A percentile compares a stretch with the other conserved stretches of the same genome.
phyloP scores from a whole-genome alignment of 2,797 vertebrate genomes.

The Parotocinclus haroldoi region DNA sequence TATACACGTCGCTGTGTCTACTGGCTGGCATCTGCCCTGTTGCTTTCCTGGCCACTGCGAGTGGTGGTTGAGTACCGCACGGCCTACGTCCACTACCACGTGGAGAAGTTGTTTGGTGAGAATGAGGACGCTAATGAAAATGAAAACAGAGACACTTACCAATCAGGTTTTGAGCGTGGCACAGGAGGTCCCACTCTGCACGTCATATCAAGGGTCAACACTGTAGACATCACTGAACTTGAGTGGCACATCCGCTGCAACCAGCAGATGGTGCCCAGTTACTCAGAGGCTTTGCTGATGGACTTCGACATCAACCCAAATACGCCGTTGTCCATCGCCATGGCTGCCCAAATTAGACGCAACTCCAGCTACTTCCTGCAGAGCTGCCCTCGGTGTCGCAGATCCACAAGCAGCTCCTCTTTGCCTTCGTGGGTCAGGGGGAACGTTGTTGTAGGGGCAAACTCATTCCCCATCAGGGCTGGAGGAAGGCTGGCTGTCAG shows the following conservation, averaged over 20 bases:
- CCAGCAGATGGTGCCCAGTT: slow-evolving; percentile 77
- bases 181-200: slow-evolving; percentile 51
- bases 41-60: slow-evolving; percentile 72
- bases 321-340: slow-evolving; percentile 37
- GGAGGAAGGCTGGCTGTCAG: slow-evolving; percentile 68
- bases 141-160: slow-evolving; percentile 44
- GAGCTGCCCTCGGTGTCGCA: slow-evolving; percentile 67
- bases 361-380: slow-evolving; percentile 68
- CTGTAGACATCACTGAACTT: slow-evolving; percentile 75
- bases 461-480: slow-evolving; percentile 46
- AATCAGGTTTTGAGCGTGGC: slow-evolving; percentile 43
- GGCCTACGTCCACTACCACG: slow-evolving; percentile 76
- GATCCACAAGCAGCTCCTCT: slow-evolving; percentile 69
- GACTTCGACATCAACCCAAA: slow-evolving; percentile 50
- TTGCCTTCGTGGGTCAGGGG: slow-evolving; percentile 62
- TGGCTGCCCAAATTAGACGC: slow-evolving; percentile 36
- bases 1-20: slow-evolving; percentile 70
- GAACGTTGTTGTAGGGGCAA: slow-evolving; percentile 50
- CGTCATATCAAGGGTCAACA: slow-evolving; percentile 70
- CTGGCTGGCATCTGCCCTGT: slow-evolving; percentile 68
- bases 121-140: slow-evolving; percentile 57
- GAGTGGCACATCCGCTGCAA: slow-evolving; percentile 81
- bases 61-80: slow-evolving; percentile 71
- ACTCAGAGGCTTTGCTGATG: slow-evolving; percentile 76
- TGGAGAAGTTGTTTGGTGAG: slow-evolving; percentile 77